Base-by-base conservation (phyloP, 2,797 vertebrate genomes). In the Crocidura indochinensis region DNA sequence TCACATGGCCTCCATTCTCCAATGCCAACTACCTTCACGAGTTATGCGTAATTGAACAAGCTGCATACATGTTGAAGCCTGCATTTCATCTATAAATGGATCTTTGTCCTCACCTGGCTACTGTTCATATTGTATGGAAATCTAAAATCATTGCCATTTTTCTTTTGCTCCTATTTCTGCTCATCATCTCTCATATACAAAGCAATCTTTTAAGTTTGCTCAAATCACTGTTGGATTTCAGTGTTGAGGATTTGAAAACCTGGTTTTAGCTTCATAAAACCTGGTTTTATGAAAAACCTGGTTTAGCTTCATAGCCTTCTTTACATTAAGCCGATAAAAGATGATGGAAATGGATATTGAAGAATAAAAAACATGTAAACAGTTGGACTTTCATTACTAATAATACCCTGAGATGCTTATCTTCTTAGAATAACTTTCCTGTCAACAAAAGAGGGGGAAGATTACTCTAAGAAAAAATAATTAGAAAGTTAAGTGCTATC, bases 391-490 rank as follows among this genome's bases (percentile, higher is more conserved):
- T 62, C 81, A 29, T 47, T 82, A 38, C 29, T 67, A 72, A 86
- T 15, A 72, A 46, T 0, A 67, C 83, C 14, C 17, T 6, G 64
- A 56, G n/a, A 17, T 53, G 77, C 22, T 88, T 47, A 44, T 62
- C 27, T 71, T 2, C 80, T 80, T 2, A 19, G n/a, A 77, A 64
- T 92, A 29, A 84, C 8, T n/a, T 68, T 72, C 27, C 24, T 71
- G 22, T 10, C 51, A 89, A 72, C 19, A 74, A 69, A 27, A 84
- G 74, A 72, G 86, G 17, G 84, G 78, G 72, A 86, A 56, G 76
- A 81, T 88, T 90, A 81, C 78, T 93, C 17, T 81, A 85, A 77
- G 65, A 80, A 88, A 88, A 91, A 38, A 76, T 15, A 94, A 46
- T n/a, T 68, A 88, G 10, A 29, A 91, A 84, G 69, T 64, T 87